A percentile compares a stretch with the other conserved stretches of the same genome.
phyloP scores from a whole-genome alignment of 2,888 invertebrate species.

The Netelia virgata region DNA sequence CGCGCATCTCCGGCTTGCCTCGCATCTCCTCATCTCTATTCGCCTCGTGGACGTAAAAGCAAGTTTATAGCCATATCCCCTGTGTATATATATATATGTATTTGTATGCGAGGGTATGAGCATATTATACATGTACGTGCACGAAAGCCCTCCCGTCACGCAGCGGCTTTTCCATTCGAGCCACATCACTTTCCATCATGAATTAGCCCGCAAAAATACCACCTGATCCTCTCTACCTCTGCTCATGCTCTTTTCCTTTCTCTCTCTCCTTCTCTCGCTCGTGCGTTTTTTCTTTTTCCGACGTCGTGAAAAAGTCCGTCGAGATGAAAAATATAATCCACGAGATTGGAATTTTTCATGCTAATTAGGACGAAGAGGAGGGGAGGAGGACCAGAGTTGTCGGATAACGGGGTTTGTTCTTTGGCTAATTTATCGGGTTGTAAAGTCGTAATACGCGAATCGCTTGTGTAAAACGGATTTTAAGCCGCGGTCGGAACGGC shows the following conservation, averaged over 20 bases:
- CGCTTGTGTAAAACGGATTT: neutral
- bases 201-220: constrained; percentile 34
- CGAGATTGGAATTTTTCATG: constrained; percentile 4
- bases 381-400: too few species aligned
- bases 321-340: constrained; percentile 27
- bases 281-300: neutral
- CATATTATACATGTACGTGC: neutral
- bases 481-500: constrained; percentile 4
- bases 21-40: constrained; percentile 58
- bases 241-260: neutral
- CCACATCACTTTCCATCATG: constrained; percentile 51
- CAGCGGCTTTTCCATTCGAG: constrained; percentile 40
- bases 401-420: neutral
- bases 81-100: neutral
- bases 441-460: constrained; percentile 12
- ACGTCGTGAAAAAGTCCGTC: constrained; percentile 34
- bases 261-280: too few species aligned
- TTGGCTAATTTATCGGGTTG: neutral
- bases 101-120: neutral
- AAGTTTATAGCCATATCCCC: constrained; percentile 51
- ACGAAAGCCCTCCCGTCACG: constrained; percentile 19
- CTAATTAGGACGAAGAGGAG: constrained; percentile 22
- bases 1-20: constrained; percentile 46
- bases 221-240: neutral
- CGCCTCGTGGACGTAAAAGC: constrained; percentile 64